These are phyloP conservation scores for Larimichthys polyactis DNA, from an alignment of 2,113 vertebrate species.

Conservation along the genomic window DNA sequence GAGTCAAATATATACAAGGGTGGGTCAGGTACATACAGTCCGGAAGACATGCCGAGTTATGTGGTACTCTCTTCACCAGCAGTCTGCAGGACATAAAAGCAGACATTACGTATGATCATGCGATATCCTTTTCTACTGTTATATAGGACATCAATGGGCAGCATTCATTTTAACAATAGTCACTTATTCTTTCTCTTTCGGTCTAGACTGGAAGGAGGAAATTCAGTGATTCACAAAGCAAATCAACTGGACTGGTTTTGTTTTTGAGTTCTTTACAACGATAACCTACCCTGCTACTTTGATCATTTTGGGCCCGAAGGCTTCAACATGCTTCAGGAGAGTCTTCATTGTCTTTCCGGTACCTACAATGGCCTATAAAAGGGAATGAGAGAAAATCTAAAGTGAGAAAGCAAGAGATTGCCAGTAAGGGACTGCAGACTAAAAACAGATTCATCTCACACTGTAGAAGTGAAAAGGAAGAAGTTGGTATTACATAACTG, in stretches of 20 bases:
- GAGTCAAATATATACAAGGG: conserved; percentile 51
- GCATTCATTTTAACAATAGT: conserved; percentile 16
- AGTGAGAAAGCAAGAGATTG: conserved; percentile 27
- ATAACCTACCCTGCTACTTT: conserved; percentile 92
- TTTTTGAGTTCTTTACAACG: conserved; percentile 3
- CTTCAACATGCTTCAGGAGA: conserved; percentile 88
- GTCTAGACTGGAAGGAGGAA: conserved; percentile 62
- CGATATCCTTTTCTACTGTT: not conserved
- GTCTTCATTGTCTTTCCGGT: conserved; percentile 92
- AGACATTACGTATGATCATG: conserved; percentile 6
- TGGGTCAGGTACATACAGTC: conserved; percentile 88
- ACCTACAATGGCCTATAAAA: conserved; percentile 89
- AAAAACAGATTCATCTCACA: conserved; percentile 17
- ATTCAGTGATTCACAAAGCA: conserved; percentile 60
- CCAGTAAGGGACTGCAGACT: conserved; percentile 24
- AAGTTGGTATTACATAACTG: conserved; percentile 37
- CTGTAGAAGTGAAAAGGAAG: conserved; percentile 20
- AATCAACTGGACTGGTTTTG: conserved; percentile 34
- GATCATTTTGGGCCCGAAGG: conserved; percentile 92
- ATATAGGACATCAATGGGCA: not conserved
- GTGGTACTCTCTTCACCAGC: conserved; percentile 91
- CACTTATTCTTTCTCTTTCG: conserved; percentile 6
- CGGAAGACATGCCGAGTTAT: conserved; percentile 86
- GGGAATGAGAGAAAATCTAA: conserved; percentile 9
- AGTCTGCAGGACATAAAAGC: conserved; percentile 81